Conservation (phyloP, 2,113 vertebrate genomes). For the Tragelaphus strepsiceros region DNA sequence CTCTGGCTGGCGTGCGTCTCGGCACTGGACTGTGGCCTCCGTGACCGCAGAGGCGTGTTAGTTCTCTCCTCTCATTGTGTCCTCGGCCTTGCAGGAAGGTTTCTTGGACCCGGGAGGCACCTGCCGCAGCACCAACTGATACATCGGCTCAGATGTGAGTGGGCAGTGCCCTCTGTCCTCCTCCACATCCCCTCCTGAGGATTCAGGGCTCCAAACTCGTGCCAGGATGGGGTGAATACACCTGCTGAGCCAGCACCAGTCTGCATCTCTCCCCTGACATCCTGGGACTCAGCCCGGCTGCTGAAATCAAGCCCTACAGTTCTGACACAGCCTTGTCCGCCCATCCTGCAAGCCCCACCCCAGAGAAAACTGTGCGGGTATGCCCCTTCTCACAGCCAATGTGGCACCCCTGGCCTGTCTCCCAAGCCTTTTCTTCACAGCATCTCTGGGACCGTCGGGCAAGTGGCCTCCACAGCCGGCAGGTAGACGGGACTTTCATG, state of each 20-base stretch:
- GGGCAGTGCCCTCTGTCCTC: background rate
- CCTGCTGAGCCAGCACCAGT: background rate
- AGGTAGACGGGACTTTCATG: background rate
- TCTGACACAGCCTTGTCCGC: background rate
- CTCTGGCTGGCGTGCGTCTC: background rate
- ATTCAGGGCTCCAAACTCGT: background rate
- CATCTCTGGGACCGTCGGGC: accelerated
- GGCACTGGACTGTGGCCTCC: background rate
- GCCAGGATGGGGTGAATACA: background rate
- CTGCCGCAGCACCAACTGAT: accelerated
- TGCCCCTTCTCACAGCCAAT: accelerated
- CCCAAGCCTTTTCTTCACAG: background rate
- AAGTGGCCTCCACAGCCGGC: background rate
- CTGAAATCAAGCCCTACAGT: background rate
- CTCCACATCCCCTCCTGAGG: accelerated
- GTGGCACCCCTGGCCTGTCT: accelerated
- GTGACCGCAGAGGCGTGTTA: accelerated
- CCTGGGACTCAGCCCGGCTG: accelerated
- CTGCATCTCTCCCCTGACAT: background rate
- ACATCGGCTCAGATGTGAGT: accelerated
- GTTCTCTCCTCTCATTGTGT: background rate
- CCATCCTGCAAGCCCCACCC: background rate
- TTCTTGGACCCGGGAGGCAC: background rate
- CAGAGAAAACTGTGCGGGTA: no score
- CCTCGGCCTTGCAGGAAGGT: background rate